Conservation (phyloP, 1,140 invertebrate genomes). For the Dendroctonus ponderosae region DNA sequence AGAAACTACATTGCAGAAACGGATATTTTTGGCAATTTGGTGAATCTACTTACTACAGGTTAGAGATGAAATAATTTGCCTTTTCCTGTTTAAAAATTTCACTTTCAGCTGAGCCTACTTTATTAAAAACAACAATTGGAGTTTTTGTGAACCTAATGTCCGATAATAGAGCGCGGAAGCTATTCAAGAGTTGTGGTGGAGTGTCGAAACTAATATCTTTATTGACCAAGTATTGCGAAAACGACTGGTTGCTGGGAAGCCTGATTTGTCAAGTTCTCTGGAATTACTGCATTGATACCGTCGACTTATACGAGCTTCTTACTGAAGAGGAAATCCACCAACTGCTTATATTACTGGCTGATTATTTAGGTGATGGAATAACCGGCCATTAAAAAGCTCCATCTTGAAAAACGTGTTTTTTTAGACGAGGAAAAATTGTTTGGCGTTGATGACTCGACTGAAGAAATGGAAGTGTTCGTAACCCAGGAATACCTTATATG, state of each 20-base stretch:
- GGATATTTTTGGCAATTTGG: conserved; percentile 46
- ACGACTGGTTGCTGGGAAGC: conserved; percentile 62
- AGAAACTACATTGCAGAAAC: conserved; percentile 58
- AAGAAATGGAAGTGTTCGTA: conserved; percentile 43
- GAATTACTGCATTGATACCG: conserved; percentile 67
- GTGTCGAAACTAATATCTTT: conserved; percentile 57
- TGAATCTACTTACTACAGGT: conserved; percentile 44
- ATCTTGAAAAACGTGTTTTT: background rate
- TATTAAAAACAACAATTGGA: conserved; percentile 63
- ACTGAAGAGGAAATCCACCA: conserved; percentile 57
- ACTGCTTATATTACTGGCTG: conserved; percentile 57
- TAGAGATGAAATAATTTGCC: conserved; percentile 1
- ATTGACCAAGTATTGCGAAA: conserved; percentile 56
- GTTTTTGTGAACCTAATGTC: conserved; percentile 71
- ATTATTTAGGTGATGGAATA: conserved; percentile 53
- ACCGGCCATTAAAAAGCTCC: too few species aligned
- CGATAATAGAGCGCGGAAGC: conserved; percentile 57
- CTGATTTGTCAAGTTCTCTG: conserved; percentile 67
- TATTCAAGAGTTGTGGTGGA: conserved; percentile 53
- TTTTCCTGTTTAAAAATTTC: conserved; percentile 13
- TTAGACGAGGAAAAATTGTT: conserved; percentile 6
- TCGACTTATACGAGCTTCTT: conserved; percentile 53
- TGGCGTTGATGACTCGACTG: conserved; percentile 43
- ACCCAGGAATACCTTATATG: conserved; percentile 54
- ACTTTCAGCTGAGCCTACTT: conserved; percentile 56